These are phyloP conservation scores for Helarctos malayanus DNA, from an alignment of 2,797 vertebrate genomes.

Conservation along the genomic window DNA sequence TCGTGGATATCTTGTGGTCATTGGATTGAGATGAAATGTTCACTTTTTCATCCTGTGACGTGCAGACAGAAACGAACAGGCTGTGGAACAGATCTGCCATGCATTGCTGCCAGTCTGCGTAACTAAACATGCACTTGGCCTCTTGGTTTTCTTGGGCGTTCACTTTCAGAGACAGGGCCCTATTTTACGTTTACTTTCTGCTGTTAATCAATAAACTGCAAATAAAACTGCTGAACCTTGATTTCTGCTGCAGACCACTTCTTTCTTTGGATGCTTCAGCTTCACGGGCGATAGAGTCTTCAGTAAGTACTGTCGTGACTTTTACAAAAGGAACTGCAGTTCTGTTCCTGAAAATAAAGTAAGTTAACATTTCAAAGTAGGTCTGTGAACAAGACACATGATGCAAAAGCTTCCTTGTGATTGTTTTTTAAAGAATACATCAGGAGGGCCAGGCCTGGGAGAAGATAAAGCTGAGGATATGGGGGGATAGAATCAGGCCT, in stretches of 20 bases:
- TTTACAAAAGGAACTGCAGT: not conserved
- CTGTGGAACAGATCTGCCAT: not conserved
- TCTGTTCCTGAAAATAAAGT: not conserved
- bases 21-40: not conserved
- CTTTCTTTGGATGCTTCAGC: not conserved
- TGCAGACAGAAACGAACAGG: not conserved
- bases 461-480: not conserved
- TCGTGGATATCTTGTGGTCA: not conserved
- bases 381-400: not conserved
- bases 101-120: not conserved
- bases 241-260: not conserved
- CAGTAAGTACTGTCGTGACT: not conserved
- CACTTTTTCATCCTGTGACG: conserved; percentile 37
- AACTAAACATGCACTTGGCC: not conserved
- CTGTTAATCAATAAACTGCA: conserved; percentile 49
- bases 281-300: not conserved
- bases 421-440: not conserved
- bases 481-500: not conserved
- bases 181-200: not conserved
- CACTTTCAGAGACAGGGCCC: conserved; percentile 15
- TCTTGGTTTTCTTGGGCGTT: not conserved
- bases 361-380: conserved; percentile 35
- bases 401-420: not conserved
- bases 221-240: conserved; percentile 45
- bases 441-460: not conserved